These are phyloP conservation scores for Hypomecis punctinalis DNA, from an alignment of 2,888 invertebrate genomes.

Conservation along the genomic window DNA sequence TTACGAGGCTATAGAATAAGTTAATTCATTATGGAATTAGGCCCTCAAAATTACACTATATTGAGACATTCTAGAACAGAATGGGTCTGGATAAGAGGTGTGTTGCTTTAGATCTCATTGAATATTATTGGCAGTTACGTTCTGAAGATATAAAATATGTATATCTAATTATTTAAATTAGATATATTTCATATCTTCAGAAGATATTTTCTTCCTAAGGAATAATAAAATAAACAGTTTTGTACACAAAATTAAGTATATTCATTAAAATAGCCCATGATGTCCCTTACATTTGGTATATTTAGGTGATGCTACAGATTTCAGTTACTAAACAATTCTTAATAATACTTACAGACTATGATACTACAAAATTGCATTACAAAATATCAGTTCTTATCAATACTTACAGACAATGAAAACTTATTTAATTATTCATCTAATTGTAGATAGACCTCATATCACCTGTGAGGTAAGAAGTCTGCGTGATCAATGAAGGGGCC, in stretches of 20 bases:
- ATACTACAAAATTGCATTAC: neutral
- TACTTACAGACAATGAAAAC: too few relatives aligned
- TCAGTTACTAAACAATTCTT: neutral
- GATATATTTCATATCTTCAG: too few relatives aligned
- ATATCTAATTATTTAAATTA: neutral
- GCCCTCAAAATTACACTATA: neutral
- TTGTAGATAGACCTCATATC: too few relatives aligned
- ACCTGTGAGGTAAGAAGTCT: too few relatives aligned
- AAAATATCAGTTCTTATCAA: neutral
- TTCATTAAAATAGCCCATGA: slow-evolving; percentile 1
- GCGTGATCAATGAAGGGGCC: too few relatives aligned
- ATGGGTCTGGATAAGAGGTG: too few relatives aligned
- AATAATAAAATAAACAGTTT: neutral
- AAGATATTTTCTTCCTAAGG: neutral
- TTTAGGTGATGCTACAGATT: neutral
- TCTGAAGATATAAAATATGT: too few relatives aligned
- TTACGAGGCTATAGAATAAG: slow-evolving; percentile 95
- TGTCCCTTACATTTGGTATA: slow-evolving; percentile 1
- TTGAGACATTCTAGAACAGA: too few relatives aligned
- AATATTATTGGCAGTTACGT: too few relatives aligned
- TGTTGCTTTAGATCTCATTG: too few relatives aligned
- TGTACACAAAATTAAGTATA: neutral
- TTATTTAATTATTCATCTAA: too few relatives aligned
- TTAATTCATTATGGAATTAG: slow-evolving; percentile 42
- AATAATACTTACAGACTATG: too few relatives aligned